Percentiles rank a stretch among this genome's conserved stretches.
These are phyloP conservation scores for Vireo altiloquus DNA, from an alignment of 2,113 vertebrate genomes.

Conservation along the genomic window DNA sequence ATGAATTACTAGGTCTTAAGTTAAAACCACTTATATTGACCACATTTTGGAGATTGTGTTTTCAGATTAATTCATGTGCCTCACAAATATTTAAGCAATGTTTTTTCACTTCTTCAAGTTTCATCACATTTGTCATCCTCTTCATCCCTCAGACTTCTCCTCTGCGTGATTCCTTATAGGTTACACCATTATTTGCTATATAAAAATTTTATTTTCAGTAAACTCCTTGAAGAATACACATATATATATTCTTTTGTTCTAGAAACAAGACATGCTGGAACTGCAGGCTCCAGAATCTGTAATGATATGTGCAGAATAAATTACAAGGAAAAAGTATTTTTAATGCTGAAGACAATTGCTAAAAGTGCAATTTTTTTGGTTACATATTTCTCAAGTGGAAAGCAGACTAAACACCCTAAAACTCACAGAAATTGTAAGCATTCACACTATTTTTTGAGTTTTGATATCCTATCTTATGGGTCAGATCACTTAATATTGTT, in stretches of 20 bases:
- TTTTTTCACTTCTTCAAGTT: not conserved
- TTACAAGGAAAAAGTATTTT: not conserved
- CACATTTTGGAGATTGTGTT: not conserved
- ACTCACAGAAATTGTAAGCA: not conserved
- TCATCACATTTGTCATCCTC: not conserved
- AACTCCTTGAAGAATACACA: not conserved
- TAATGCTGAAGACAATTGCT: not conserved
- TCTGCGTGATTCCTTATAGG: not conserved
- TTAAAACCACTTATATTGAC: not conserved
- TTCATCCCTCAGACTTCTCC: not conserved
- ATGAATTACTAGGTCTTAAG: not conserved
- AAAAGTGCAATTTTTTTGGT: rapidly evolving
- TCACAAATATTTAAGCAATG: not conserved
- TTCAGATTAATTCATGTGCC: not conserved
- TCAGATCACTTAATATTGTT: not conserved
- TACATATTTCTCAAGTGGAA: not conserved
- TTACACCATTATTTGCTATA: not conserved
- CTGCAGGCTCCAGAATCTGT: not conserved
- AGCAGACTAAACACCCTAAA: not conserved
- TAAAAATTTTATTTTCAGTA: not conserved
- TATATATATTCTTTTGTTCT: not conserved
- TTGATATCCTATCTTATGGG: not conserved
- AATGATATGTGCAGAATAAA: not conserved
- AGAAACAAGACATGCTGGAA: not conserved
- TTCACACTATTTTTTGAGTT: not conserved